Base-by-base conservation (phyloP, 2,888 invertebrate species). In the Bimastos eiseni region DNA sequence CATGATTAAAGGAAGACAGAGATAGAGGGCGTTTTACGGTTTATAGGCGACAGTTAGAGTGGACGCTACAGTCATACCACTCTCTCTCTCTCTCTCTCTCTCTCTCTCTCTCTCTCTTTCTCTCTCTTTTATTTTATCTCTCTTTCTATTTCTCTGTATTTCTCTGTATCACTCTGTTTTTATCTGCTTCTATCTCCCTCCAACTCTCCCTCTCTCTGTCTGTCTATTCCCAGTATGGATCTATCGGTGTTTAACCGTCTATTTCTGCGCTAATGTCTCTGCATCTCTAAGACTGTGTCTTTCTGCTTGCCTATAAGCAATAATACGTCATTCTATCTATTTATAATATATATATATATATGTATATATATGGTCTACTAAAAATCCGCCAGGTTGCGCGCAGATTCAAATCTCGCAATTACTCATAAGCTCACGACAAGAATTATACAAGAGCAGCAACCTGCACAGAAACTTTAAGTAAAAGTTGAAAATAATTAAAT, bases 141-240 rank as follows among this genome's bases (percentile, higher is more conserved):
- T 44, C 88, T 88, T 30, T 88, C 88, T 41, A 15, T 41, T 4
- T 88, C n/a, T 88, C 90, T 88, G 41, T 88, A 88, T 88, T 49
- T 44, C 88, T 90, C 88, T 24, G n/a, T 37, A 2, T 44, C n/a
- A n/a, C 83, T 33, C n/a, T 41, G 8, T 41, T 15, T 41, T 41
- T 41, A 37, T 88, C 90, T 86, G 38, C 41, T 41, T 86, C 41
- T 41, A 13, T 84, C 83, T 86, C 90, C 37, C 90, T 88, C 30
- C n/a, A 37, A 41, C 83, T 84, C 83, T 86, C 90, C 37, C 90
- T 88, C 30, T 38, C 37, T 88, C 83, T 83, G 30, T 83, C 83
- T 83, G n/a, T 83, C 83, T 83, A 13, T 30, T 8, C 21, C 83
- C 41, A 41, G 41, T 41, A 41, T 41, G 41, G 15, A 15, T 86